Evolutionary conservation across 92 coral and sea anemone genomes (phyloP), one percentile per base, ranked within the genome.

Genomic region (Phenganax subtilis): DNA sequence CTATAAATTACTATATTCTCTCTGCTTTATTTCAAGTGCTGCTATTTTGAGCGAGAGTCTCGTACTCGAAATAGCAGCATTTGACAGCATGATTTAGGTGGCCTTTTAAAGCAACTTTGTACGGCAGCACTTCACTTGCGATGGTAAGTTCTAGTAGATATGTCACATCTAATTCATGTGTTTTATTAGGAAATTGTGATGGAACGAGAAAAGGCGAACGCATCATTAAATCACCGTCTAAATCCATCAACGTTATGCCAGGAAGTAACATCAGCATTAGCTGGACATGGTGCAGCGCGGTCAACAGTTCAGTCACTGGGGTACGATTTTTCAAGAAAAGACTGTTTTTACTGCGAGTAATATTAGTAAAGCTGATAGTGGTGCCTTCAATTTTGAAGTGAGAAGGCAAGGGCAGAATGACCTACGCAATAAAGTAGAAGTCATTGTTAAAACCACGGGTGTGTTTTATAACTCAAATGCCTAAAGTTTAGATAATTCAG

Each of bases 201-300:
- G 72, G 72, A 66, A 66, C 72, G 7, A 66, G 8, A 14, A 30
- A 66, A 66, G 25, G 72, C 25, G 72, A 66, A 16, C 28, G 16
- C 47, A 66, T 66, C 51, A 66, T 12, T 3, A 30, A 16, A 25
- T 0, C 72, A 25, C 72, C 28, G 31, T 66, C 72, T 30, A 20
- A 8, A 66, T 66, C 28, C 7, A 27, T 66, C 44, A 14, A 66
- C 31, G 72, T 66, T 2, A 9, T 66, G 72, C 51, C 47, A 12
- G 72, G 72, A 10, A 66, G 15, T 25, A 37, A 8, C 47, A 47
- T 15, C 11, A 51, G 28, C 31, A 66, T 66, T 10, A 66, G 12
- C 47, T 66, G 72, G 72, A 66, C 47, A 66, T 66, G 72, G 72
- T 66, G 72, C 20, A 30, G 9, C 11, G 72, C 72, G 12, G 12